Evolutionary conservation across 1,140 invertebrate genomes (phyloP).

Genomic region (fruit fly (Drosophila melanogaster)): Release_6_plus_ISO1_MT NT_033777.3:13733001-13733500

Average conservation of each 20-base stretch:
- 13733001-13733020: not conserved
- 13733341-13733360: constrained; percentile 25
- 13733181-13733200: constrained; percentile 62
- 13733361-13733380: constrained; percentile 5
- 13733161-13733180: constrained; percentile 50
- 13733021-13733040: constrained; percentile 29
- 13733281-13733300: constrained; percentile 6
- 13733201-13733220: constrained; percentile 45
- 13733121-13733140: not conserved
- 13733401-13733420: constrained; percentile 28
- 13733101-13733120: constrained; percentile 71
- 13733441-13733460: constrained; percentile 28
- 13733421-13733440: constrained; percentile 43
- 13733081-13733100: constrained; percentile 78
- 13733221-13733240: constrained; percentile 55
- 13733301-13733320: constrained; percentile 17
- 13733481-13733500: constrained; percentile 18
- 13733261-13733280: constrained; percentile 44
- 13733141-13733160: constrained; percentile 64
- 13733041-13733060: constrained; percentile 73
- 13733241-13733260: constrained; percentile 28
- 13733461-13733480: constrained; percentile 23
- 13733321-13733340: constrained; percentile 13
- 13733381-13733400: constrained; percentile 32
- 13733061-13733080: constrained; percentile 82